Evolutionary conservation across 2,113 vertebrate genomes (phyloP).

Genomic region (Hippolais icterina): DNA sequence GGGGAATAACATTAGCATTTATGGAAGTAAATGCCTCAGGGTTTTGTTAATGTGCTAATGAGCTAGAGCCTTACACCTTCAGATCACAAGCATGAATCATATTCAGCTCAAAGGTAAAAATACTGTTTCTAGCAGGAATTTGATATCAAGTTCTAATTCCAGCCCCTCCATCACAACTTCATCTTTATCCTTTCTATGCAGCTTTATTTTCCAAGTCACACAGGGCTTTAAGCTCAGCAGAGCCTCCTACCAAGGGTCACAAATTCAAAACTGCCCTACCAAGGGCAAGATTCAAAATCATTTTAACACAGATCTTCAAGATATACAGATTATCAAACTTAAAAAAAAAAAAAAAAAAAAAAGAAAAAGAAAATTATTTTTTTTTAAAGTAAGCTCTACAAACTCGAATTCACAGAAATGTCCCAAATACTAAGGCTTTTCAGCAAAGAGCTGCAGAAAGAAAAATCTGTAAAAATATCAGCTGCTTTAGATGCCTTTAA

Average conservation of each 20-base stretch:
- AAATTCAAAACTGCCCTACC: not conserved
- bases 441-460: not conserved
- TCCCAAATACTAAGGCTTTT: not conserved
- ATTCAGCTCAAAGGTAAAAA: slow-evolving; percentile 1
- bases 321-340: not conserved
- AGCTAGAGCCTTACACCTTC: slow-evolving; percentile 30
- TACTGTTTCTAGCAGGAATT: not conserved
- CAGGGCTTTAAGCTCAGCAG: not conserved
- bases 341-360: not conserved
- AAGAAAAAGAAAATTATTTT: not conserved
- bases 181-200: not conserved
- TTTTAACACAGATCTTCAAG: not conserved
- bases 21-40: not conserved
- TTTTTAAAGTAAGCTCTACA: not conserved
- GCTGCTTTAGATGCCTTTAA: not conserved
- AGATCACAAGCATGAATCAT: slow-evolving; percentile 18
- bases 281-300: not conserved
- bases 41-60: slow-evolving; percentile 37
- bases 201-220: not conserved
- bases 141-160: not conserved
- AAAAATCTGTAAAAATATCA: not conserved
- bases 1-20: not conserved
- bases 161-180: not conserved
- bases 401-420: not conserved
- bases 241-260: not conserved